These are phyloP conservation scores for Vireo altiloquus DNA, from an alignment of 2,113 vertebrate species.

Conservation along the genomic window DNA sequence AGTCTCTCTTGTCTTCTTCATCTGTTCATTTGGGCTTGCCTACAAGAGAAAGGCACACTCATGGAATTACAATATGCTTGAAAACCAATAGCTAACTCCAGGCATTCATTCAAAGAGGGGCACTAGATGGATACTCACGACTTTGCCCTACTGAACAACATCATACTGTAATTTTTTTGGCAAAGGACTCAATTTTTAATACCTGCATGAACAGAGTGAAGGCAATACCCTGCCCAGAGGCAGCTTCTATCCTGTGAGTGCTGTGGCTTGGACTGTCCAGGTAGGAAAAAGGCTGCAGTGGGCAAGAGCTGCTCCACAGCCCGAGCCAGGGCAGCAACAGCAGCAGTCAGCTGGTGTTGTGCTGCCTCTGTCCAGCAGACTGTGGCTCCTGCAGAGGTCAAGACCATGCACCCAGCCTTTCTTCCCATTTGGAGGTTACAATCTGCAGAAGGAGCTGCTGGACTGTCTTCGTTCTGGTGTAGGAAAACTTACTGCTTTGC, in stretches of 20 bases:
- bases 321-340: fast-evolving
- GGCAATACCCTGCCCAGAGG: not conserved
- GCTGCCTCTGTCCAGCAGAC: not conserved
- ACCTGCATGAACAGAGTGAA: not conserved
- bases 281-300: not conserved
- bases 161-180: not conserved
- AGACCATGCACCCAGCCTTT: not conserved
- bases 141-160: not conserved
- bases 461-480: not conserved
- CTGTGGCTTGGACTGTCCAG: not conserved
- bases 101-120: not conserved
- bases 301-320: not conserved
- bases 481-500: conserved; percentile 4
- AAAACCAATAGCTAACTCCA: not conserved
- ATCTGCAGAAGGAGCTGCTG: not conserved
- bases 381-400: not conserved
- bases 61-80: not conserved
- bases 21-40: not conserved
- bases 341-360: not conserved
- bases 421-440: not conserved
- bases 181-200: not conserved
- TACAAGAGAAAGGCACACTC: not conserved
- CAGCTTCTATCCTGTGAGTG: not conserved
- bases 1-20: not conserved
- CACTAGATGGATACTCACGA: fast-evolving